These are phyloP conservation scores for Gobionotothen gibberifrons DNA, from an alignment of 2,797 vertebrate species.

Conservation along the genomic window DNA sequence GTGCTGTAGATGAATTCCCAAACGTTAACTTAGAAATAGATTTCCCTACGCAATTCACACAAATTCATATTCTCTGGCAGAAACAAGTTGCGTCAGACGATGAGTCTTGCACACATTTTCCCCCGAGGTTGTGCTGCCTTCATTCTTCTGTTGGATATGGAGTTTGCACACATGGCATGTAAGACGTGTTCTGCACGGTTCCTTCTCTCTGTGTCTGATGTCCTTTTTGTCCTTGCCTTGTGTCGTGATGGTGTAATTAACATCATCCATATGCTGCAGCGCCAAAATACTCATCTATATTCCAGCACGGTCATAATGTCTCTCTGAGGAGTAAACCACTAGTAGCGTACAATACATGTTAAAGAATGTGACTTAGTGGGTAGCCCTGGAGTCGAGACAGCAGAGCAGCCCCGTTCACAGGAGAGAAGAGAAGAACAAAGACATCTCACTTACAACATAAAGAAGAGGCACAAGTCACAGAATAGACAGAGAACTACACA, in stretches of 20 bases:
- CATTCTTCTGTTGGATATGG: conserved; percentile 37
- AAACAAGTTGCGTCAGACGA: conserved; percentile 8
- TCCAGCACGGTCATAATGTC: neutral
- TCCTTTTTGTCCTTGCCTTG: conserved; percentile 56
- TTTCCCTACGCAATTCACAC: conserved; percentile 1
- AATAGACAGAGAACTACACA: conserved; percentile 11
- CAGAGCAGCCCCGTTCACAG: neutral
- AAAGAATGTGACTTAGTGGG: conserved; percentile 5
- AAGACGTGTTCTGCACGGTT: neutral
- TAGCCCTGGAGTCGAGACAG: neutral
- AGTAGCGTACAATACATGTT: neutral
- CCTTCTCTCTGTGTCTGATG: conserved; percentile 1
- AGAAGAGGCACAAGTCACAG: neutral
- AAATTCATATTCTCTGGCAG: conserved; percentile 14
- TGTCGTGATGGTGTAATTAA: conserved; percentile 7
- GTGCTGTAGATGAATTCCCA: conserved; percentile 47
- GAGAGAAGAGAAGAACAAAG: conserved; percentile 7
- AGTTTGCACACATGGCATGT: conserved; percentile 6
- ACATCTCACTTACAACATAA: neutral
- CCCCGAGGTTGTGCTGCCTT: conserved; percentile 18
- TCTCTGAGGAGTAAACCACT: neutral
- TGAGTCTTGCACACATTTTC: conserved; percentile 1
- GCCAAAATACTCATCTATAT: conserved; percentile 3
- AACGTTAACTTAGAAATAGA: conserved; percentile 38
- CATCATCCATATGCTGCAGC: conserved; percentile 8